phyloP scores from a whole-genome alignment of 53 echinoderm and acorn worm genomes.

The Pentamera pediparva region DNA sequence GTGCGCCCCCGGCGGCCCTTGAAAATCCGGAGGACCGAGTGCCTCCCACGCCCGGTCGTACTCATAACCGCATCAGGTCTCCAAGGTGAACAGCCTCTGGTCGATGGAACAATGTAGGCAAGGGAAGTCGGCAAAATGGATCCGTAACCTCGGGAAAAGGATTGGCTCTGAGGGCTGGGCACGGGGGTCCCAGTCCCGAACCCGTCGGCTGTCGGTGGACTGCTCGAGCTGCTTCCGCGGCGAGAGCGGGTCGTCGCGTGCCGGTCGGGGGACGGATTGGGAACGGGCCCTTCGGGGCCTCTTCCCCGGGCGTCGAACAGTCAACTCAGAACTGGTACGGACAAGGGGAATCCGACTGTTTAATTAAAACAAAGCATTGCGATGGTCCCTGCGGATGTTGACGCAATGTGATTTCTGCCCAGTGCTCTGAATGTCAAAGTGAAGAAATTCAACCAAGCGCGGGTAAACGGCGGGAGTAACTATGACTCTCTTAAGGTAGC shows the following conservation, averaged over 20 bases:
- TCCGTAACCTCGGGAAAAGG: constrained; percentile 69
- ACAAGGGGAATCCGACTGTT: constrained; percentile 57
- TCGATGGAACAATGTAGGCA: constrained; percentile 67
- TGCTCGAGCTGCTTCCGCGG: constrained; percentile 45
- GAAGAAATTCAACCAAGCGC: constrained; percentile 46
- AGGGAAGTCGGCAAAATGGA: constrained; percentile 58
- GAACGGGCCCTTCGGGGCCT: constrained; percentile 58
- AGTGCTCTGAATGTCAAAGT: constrained; percentile 58
- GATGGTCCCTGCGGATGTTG: constrained; percentile 32
- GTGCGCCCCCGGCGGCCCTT: constrained; percentile 66
- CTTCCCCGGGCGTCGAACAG: constrained; percentile 54
- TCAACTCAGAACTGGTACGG: constrained; percentile 50
- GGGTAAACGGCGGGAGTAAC: constrained; percentile 59
- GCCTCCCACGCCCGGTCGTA: constrained; percentile 45
- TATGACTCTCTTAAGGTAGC: constrained; percentile 53
- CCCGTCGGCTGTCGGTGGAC: too few relatives aligned
- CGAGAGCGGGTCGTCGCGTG: background rate
- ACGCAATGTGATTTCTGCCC: constrained; percentile 51
- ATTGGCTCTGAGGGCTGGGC: constrained; percentile 62
- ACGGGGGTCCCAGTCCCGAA: constrained; percentile 30
- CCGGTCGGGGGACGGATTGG: constrained; percentile 38
- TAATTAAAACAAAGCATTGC: constrained; percentile 56
- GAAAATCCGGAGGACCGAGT: constrained; percentile 67
- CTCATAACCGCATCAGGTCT: constrained; percentile 82
- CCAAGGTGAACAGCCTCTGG: constrained; percentile 89